Percentiles rank a stretch among this genome's conserved stretches.
Conservation (phyloP, 2,113 vertebrate species). For the Lamprotornis superbus region DNA sequence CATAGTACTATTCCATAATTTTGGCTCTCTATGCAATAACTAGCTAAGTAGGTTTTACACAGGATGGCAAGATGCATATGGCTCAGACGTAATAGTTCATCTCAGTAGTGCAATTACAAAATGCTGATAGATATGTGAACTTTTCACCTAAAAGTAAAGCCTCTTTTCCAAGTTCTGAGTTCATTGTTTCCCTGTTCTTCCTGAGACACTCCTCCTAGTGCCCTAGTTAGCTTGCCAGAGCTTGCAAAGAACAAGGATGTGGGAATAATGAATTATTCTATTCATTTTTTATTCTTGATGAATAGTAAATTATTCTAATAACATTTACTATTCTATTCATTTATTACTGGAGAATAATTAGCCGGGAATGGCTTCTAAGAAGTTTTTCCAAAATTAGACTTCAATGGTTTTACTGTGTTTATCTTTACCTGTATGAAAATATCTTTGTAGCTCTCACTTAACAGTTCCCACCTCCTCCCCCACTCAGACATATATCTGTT, state of each 20-base stretch:
- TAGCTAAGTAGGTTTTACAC: constrained; percentile 12
- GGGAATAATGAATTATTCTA: constrained; percentile 57
- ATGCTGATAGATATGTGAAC: constrained; percentile 52
- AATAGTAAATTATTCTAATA: constrained; percentile 66
- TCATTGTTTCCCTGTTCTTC: constrained; percentile 55
- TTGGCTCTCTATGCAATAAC: constrained; percentile 4
- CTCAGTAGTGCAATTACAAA: constrained; percentile 24
- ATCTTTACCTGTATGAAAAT: constrained; percentile 60
- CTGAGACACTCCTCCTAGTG: constrained; percentile 39
- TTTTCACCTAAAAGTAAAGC: constrained; percentile 67
- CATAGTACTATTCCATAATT: constrained; percentile 18
- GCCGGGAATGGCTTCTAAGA: constrained; percentile 3
- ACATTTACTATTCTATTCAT: constrained; percentile 56
- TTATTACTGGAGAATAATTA: constrained; percentile 63
- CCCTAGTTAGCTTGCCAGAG: constrained; percentile 61
- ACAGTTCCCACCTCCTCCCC: constrained; percentile 21
- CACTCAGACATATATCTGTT: constrained; percentile 21
- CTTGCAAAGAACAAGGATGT: constrained; percentile 53
- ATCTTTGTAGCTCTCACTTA: constrained; percentile 22
- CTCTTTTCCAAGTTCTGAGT: constrained; percentile 60
- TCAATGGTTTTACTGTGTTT: constrained; percentile 57
- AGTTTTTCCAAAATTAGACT: constrained; percentile 68
- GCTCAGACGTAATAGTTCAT: constrained; percentile 2
- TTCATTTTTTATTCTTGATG: constrained; percentile 63
- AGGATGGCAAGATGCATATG: background rate